Percentiles rank a stretch among this genome's conserved stretches.
phyloP scores from a whole-genome alignment of 2,113 vertebrate species.

The Albula glossodonta region DNA sequence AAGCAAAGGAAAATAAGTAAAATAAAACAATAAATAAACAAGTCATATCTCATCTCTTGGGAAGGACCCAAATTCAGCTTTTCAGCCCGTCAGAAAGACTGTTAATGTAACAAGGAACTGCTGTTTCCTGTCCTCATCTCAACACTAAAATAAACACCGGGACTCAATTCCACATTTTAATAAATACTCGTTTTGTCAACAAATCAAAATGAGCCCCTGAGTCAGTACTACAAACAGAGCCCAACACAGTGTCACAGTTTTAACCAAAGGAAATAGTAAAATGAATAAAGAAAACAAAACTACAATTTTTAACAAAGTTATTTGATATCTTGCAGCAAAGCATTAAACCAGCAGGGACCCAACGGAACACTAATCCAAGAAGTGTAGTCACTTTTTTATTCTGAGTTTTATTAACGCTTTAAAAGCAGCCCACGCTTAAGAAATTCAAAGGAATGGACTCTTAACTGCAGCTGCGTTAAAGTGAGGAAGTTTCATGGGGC shows the following conservation, averaged over 20 bases:
- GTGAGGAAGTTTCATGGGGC: not conserved
- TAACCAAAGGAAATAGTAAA: not conserved
- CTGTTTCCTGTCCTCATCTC: not conserved
- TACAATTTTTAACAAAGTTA: not conserved
- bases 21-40: not conserved
- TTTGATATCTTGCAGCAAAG: not conserved
- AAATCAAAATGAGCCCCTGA: not conserved
- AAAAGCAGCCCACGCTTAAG: slow-evolving; percentile 20
- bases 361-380: slow-evolving; percentile 30
- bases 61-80: not conserved
- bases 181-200: not conserved
- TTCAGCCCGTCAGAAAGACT: not conserved
- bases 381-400: slow-evolving; percentile 36
- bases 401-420: slow-evolving; percentile 23
- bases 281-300: not conserved
- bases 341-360: slow-evolving; percentile 24
- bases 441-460: slow-evolving; percentile 1
- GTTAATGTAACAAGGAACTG: not conserved
- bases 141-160: not conserved
- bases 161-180: not conserved
- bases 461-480: slow-evolving; percentile 4
- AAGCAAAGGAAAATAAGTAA: not conserved
- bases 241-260: not conserved
- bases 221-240: not conserved
- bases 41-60: not conserved